These are phyloP conservation scores for Anguilla japonica DNA, from an alignment of 2,113 vertebrate genomes.

Conservation along the genomic window DNA sequence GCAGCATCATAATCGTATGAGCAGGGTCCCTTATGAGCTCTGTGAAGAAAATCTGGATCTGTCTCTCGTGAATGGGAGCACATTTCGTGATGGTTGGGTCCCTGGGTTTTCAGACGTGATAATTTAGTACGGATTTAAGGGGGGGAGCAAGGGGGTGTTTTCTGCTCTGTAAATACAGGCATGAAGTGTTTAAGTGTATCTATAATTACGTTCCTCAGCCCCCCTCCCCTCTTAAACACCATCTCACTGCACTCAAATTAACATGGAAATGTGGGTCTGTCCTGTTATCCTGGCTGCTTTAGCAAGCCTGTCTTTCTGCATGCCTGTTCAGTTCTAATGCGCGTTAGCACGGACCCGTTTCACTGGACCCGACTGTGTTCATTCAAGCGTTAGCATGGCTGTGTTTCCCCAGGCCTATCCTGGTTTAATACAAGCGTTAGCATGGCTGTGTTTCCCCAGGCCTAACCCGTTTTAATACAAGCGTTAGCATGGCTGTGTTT, in stretches of 20 bases:
- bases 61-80: not conserved
- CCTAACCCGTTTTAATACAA: conserved; percentile 13
- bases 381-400: conserved; percentile 64
- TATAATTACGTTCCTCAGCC: not conserved
- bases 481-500: conserved; percentile 71
- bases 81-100: not conserved
- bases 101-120: not conserved
- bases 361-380: not conserved
- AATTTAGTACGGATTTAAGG: not conserved
- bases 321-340: not conserved
- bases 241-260: conserved; percentile 17
- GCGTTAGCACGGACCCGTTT: not conserved
- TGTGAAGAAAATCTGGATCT: not conserved
- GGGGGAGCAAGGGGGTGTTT: not conserved
- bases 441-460: conserved; percentile 68
- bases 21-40: not conserved
- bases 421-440: conserved; percentile 48
- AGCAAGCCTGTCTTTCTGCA: not conserved
- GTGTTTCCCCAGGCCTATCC: conserved; percentile 59
- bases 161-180: not conserved
- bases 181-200: not conserved
- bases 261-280: not conserved
- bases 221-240: not conserved
- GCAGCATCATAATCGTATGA: not conserved
- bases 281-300: not conserved